These are phyloP conservation scores for Syrista parreyssii DNA, from an alignment of 2,888 invertebrate species.

Conservation along the genomic window DNA sequence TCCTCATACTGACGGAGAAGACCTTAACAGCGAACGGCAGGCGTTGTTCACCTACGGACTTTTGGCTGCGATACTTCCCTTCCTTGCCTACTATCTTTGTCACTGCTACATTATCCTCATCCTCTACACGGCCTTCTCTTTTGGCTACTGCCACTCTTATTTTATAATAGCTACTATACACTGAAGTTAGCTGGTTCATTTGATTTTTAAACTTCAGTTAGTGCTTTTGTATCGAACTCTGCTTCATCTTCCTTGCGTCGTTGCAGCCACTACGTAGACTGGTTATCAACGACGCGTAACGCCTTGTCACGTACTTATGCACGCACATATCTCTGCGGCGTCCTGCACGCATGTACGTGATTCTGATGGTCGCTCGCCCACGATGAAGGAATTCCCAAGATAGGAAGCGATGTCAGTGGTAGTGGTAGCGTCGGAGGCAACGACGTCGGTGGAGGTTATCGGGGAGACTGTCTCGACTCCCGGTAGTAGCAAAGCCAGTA, in stretches of 20 bases:
- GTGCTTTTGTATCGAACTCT: not conserved
- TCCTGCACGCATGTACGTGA: not conserved
- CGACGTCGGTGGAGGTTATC: not conserved
- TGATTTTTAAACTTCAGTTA: not conserved
- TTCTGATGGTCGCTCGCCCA: not conserved
- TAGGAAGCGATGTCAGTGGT: conserved; percentile 27
- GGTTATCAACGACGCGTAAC: not conserved
- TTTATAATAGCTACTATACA: not conserved
- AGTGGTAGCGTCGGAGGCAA: not conserved
- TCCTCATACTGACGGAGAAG: conserved; percentile 2
- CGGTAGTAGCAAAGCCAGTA: not conserved
- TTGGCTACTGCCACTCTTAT: not conserved
- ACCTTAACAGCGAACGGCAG: not conserved
- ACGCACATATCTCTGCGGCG: not conserved
- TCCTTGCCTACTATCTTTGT: not conserved
- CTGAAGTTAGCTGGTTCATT: not conserved
- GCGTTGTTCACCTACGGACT: conserved; percentile 1
- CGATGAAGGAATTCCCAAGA: conserved; percentile 25
- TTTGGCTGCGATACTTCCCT: not conserved
- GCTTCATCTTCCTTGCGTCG: not conserved
- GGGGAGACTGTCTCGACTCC: not conserved
- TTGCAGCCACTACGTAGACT: not conserved
- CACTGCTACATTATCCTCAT: not conserved
- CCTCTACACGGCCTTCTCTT: not conserved
- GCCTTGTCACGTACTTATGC: not conserved